phyloP scores from a whole-genome alignment of 2,113 vertebrate species.

The Gallinago undulata region DNA sequence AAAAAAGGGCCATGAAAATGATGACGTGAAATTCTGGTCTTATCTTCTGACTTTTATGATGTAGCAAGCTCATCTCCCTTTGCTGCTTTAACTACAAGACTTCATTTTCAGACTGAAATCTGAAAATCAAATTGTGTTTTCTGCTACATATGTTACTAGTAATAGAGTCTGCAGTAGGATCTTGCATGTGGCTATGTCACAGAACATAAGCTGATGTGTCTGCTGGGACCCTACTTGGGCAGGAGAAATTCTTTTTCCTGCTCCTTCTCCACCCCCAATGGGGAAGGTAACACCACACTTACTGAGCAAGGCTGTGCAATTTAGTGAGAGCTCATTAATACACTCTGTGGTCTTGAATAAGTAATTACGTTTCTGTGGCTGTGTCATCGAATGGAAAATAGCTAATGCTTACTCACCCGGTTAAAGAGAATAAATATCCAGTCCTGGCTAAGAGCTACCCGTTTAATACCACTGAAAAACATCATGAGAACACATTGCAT shows the following conservation, averaged over 20 bases:
- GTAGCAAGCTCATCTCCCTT: background rate
- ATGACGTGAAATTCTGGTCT: background rate
- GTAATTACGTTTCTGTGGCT: background rate
- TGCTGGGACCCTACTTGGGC: rapidly evolving
- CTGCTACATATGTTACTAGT: background rate
- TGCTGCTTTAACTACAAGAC: rapidly evolving
- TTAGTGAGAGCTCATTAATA: background rate
- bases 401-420: background rate
- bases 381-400: background rate
- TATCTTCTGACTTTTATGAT: background rate
- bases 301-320: background rate
- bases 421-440: background rate
- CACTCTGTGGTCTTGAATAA: background rate
- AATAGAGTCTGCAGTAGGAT: background rate
- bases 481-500: background rate
- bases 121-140: background rate
- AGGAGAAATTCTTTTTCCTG: background rate
- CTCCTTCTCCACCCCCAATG: no score
- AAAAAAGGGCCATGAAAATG: background rate
- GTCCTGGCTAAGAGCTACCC: background rate
- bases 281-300: background rate
- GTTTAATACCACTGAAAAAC: background rate
- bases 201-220: background rate
- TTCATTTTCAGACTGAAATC: background rate
- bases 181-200: background rate